Evolutionary conservation across 2,797 vertebrate species (phyloP).

Genomic region (Diplodus sargus): DNA sequence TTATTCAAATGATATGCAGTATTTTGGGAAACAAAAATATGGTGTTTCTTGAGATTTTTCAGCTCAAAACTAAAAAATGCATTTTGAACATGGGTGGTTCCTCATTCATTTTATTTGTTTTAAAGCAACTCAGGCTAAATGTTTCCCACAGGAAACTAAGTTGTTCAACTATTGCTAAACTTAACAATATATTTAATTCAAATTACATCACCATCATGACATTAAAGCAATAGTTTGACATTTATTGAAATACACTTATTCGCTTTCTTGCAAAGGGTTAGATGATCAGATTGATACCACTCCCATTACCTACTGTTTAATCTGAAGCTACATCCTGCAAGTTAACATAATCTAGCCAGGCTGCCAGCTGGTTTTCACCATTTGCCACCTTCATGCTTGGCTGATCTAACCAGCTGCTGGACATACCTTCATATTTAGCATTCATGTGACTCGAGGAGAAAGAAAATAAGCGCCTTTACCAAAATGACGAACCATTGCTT

Average conservation of each 20-base stretch:
- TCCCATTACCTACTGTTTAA: neutral
- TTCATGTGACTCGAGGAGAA: neutral
- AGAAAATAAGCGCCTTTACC: neutral
- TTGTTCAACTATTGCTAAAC: constrained; percentile 15
- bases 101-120: neutral
- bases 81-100: constrained; percentile 13
- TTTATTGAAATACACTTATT: constrained; percentile 8
- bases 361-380: neutral
- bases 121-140: constrained; percentile 19
- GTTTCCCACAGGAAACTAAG: constrained; percentile 17
- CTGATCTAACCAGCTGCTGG: neutral
- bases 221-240: neutral
- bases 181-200: constrained; percentile 1
- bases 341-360: neutral
- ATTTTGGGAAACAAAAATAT: neutral
- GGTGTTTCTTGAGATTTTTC: neutral
- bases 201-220: neutral
- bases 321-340: neutral
- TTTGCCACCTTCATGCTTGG: neutral
- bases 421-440: neutral
- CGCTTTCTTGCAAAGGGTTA: neutral
- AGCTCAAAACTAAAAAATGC: neutral
- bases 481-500: neutral
- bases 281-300: neutral
- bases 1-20: neutral